Evolutionary conservation across 1,140 invertebrate genomes (phyloP), one percentile per base, ranked within the genome.

Genomic region (Melipona quadrifasciata): DNA sequence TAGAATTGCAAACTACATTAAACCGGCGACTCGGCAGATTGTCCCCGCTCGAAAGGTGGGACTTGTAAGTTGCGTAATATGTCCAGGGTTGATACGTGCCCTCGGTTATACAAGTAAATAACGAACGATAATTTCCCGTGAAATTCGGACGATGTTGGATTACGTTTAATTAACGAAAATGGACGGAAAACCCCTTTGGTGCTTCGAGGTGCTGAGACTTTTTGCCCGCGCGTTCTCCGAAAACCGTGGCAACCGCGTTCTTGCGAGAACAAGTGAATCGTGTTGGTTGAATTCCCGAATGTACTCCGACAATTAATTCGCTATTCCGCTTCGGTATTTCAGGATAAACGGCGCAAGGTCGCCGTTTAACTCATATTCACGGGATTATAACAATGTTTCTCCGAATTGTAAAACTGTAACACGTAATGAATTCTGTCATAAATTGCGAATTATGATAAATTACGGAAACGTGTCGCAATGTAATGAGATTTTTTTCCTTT

Each of bases 1-100:
- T 74, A 70, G 55, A 47, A 73, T 73, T n/a, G 80, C 27, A 53
- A 72, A 73, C 39, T 81, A 39, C 27, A 64, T 81, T 72, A 64
- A 31, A 51, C 79, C n/a, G 34, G 19, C 55, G 19, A 73, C 31
- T 27, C 70, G 4, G 53, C 39, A 16, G 53, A 71, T 47, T 57
- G 53, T 80, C 31, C 39, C 16, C 27, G 73, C 39, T 64, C 16
- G 70, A 51, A 24, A 47, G 27, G 11, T 17, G n/a, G n/a, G 51
- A 17, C 39, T 74, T 19, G 6, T 74, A 73, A 53, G n/a, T 51
- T 47, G 51, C 24, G 19, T 74, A 53, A 81, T 31, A 61, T 27
- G 17, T 70, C 57, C 53, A 21, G 39, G 39, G 67, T 31, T 31
- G 2, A 31, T 58, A 39, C 53, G 39, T 47, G 8, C 39, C 39